A percentile compares a stretch with the other conserved stretches of the same genome.
Conservation (phyloP, 2,113 vertebrate genomes). For the Xenopus tropicalis region UCB_Xtro_10.0 CM004446.2:144610501-144611000, state of each 20-base stretch:
- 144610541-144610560: too few relatives aligned
- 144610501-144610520: not conserved
- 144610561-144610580: too few relatives aligned
- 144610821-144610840: conserved; percentile 36
- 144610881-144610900: not conserved
- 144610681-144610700: conserved; percentile 70
- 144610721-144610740: conserved; percentile 62
- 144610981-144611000: too few relatives aligned
- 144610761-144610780: conserved; percentile 46
- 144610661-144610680: conserved; percentile 67
- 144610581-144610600: too few relatives aligned
- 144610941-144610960: not conserved
- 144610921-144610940: not conserved
- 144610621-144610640: too few relatives aligned
- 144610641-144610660: conserved; percentile 48
- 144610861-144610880: not conserved
- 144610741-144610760: conserved; percentile 52
- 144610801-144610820: conserved; percentile 18
- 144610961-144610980: too few relatives aligned
- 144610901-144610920: not conserved
- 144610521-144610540: too few relatives aligned
- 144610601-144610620: too few relatives aligned
- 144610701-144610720: conserved; percentile 74
- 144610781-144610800: conserved; percentile 43
- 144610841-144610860: conserved; percentile 43